These are phyloP conservation scores for Leuctra nigra DNA, from an alignment of 2,888 invertebrate species.

Conservation along the genomic window DNA sequence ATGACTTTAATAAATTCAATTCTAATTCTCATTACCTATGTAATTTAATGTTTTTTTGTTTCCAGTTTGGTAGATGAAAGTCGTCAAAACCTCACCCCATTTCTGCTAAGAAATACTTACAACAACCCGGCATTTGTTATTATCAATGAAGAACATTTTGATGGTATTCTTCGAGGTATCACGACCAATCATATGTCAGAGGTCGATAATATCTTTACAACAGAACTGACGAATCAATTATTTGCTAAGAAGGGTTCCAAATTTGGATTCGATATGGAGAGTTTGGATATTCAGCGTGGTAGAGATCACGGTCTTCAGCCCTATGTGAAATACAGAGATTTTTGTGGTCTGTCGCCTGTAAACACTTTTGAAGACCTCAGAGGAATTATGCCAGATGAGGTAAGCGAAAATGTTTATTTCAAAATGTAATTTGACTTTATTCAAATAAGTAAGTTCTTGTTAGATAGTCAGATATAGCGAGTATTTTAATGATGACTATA, in stretches of 20 bases:
- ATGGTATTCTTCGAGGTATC: slow-evolving; percentile 12
- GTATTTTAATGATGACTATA: too few species aligned
- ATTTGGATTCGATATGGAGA: slow-evolving; percentile 34
- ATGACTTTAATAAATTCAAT: too few species aligned
- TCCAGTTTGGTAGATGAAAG: slow-evolving; percentile 18
- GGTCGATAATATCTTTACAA: slow-evolving; percentile 1
- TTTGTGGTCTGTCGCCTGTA: slow-evolving; percentile 31
- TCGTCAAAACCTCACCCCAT: slow-evolving; percentile 3
- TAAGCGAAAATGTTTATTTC: slow-evolving; percentile 9
- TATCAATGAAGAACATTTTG: neutral
- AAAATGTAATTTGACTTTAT: too few species aligned
- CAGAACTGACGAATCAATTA: slow-evolving; percentile 32
- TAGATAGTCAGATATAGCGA: too few species aligned
- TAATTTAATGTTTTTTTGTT: too few species aligned
- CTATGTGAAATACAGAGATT: slow-evolving; percentile 30
- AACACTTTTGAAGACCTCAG: slow-evolving; percentile 26
- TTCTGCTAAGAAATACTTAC: slow-evolving; percentile 10
- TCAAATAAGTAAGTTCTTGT: too few species aligned
- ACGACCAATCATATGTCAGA: slow-evolving; percentile 1
- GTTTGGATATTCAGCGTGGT: slow-evolving; percentile 35
- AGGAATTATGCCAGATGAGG: slow-evolving; percentile 24
- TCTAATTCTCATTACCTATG: too few species aligned
- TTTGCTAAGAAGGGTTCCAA: slow-evolving; percentile 32
- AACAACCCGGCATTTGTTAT: slow-evolving; percentile 8
- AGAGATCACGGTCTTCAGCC: slow-evolving; percentile 32